These are phyloP conservation scores for Papilio elwesi DNA, from an alignment of 2,888 invertebrate genomes.

Conservation along the genomic window DNA sequence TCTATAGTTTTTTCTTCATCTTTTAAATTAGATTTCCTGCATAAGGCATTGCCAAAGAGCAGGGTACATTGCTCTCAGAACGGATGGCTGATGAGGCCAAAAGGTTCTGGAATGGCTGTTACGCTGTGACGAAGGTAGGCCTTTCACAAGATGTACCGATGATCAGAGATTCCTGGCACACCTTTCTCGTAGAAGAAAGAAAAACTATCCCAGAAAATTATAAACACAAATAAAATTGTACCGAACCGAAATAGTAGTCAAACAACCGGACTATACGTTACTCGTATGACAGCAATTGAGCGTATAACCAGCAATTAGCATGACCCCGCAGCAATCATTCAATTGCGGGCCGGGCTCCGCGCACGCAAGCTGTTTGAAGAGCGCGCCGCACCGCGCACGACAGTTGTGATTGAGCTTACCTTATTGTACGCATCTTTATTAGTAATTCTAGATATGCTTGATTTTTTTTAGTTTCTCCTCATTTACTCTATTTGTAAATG, in stretches of 20 bases:
- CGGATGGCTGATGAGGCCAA: no score
- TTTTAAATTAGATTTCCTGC: no score
- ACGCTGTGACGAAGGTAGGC: no score
- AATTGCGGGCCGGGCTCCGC: conserved; percentile 44
- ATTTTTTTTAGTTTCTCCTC: no score
- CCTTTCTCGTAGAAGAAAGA: not conserved
- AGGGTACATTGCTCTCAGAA: no score
- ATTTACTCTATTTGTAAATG: no score
- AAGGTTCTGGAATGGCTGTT: no score
- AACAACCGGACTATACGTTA: conserved; percentile 25
- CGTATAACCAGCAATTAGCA: conserved; percentile 52
- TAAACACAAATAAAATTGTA: conserved; percentile 1
- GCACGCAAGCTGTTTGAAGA: conserved; percentile 31
- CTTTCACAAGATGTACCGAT: no score
- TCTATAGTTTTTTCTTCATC: no score
- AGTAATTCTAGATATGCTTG: not conserved
- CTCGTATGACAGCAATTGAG: conserved; percentile 38
- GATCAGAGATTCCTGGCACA: no score
- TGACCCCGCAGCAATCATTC: conserved; percentile 56
- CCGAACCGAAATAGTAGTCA: conserved; percentile 23
- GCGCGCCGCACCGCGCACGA: conserved; percentile 17
- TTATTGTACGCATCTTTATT: conserved; percentile 18
- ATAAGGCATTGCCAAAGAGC: no score
- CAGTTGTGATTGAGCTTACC: conserved; percentile 23
- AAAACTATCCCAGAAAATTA: not conserved